Evolutionary conservation across 2,888 invertebrate genomes (phyloP).

Genomic region (Acrocyrtus sp.): DNA sequence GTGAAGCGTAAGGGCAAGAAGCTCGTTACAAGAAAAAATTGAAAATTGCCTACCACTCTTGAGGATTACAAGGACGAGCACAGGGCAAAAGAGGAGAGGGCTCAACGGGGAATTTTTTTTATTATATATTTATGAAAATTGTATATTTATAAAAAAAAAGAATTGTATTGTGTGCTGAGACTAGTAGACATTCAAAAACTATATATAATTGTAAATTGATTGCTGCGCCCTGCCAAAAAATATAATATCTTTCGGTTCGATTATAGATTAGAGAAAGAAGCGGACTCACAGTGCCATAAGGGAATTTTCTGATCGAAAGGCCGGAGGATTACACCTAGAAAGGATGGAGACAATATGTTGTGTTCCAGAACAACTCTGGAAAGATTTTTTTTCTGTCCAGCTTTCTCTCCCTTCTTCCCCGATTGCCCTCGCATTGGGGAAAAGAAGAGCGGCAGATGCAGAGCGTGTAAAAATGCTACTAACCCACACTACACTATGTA

Average conservation of each 20-base stretch:
- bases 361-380: neutral
- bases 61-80: neutral
- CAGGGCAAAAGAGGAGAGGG: neutral
- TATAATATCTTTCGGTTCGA: neutral
- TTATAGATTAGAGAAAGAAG: neutral
- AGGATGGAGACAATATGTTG: neutral
- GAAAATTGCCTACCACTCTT: neutral
- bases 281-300: neutral
- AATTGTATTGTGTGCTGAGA: no score
- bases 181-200: no score
- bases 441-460: no score
- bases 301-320: neutral
- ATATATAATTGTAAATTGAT: neutral
- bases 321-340: neutral
- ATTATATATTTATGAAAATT: neutral
- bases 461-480: no score
- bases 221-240: neutral
- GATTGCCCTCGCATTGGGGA: neutral
- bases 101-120: no score
- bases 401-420: neutral
- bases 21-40: conserved; percentile 4
- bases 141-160: no score
- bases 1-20: conserved; percentile 10
- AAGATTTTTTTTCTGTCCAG: neutral
- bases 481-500: no score